Evolutionary conservation across 2,888 invertebrate genomes (phyloP), one percentile per base, ranked within the genome.

Genomic region (Willowsia nigromaculata): DNA sequence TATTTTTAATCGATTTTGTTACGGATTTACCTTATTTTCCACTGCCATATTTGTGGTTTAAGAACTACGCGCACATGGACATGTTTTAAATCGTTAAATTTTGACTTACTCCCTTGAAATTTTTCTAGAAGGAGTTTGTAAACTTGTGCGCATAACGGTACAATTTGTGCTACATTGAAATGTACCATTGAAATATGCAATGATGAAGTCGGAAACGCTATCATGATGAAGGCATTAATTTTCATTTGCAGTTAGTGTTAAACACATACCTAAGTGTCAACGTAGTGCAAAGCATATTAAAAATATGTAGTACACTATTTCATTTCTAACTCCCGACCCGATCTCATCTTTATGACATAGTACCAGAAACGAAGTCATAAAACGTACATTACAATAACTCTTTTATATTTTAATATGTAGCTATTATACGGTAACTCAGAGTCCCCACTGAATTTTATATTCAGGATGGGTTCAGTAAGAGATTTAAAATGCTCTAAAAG

Each of bases 1-100:
- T 9, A 53, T 25, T 71, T 43, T 56, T 56, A 84, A 74, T 56
- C 59, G 15, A 59, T 47, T 84, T 84, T 27, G 74, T 40, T 74
- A 84, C 85, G 85, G 68, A 27, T 85, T 85, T 85, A 71, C 37
- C 85, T 76, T n/a, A n/a, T n/a, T n/a, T 85, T 59, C 74, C 74
- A 76, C 40, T 40, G 56, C 85, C 74, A 76, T 85, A 74, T 85
- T 85, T 56, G 85, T 74, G 71, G 71, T 25, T 43, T n/a, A 83
- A 56, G n/a, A 62, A n/a, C n/a, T n/a, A n/a, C n/a, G n/a, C n/a
- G n/a, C n/a, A n/a, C n/a, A n/a, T n/a, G n/a, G n/a, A n/a, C n/a
- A n/a, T n/a, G n/a, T n/a, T n/a, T n/a, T n/a, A n/a, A n/a, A n/a
- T n/a, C n/a, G n/a, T n/a, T n/a, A n/a, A n/a, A n/a, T n/a, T n/a